Percentiles rank a stretch among this genome's conserved stretches.
Evolutionary conservation across 53 echinoderm and acorn worm genomes (phyloP).

Genomic region (Astropecten irregularis): DNA sequence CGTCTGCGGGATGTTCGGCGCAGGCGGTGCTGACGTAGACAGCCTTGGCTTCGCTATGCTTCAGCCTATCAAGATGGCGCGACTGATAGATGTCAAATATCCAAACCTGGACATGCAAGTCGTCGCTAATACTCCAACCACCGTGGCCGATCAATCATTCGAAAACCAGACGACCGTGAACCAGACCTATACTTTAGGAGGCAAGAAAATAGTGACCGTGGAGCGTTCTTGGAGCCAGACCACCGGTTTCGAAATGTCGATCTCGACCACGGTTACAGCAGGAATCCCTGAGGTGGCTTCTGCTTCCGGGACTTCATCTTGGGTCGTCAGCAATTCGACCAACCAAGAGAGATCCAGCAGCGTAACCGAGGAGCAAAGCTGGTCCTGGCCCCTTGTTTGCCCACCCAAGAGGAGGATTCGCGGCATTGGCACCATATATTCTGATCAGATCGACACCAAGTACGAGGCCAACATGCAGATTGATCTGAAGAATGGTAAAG

Average conservation of each 20-base stretch:
- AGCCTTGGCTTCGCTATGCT: constrained; percentile 6
- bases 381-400: no score
- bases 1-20: constrained; percentile 8
- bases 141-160: no score
- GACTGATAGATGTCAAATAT: not conserved
- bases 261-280: no score
- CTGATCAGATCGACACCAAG: not conserved
- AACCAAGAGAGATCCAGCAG: no score
- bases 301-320: no score
- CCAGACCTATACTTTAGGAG: not conserved
- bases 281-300: no score
- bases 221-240: not conserved
- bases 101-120: not conserved
- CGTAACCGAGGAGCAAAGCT: no score
- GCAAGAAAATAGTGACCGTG: not conserved
- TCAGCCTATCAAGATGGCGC: not conserved
- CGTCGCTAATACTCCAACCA: not conserved
- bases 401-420: no score
- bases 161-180: no score
- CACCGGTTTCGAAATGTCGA: not conserved
- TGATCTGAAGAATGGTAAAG: not conserved
- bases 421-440: no score
- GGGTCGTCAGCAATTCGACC: no score
- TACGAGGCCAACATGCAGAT: not conserved
- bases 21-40: not conserved